A percentile compares a stretch with the other conserved stretches of the same genome.
These are phyloP conservation scores for Cherax quadricarinatus DNA, from an alignment of 1,140 invertebrate species.

Conservation along the genomic window DNA sequence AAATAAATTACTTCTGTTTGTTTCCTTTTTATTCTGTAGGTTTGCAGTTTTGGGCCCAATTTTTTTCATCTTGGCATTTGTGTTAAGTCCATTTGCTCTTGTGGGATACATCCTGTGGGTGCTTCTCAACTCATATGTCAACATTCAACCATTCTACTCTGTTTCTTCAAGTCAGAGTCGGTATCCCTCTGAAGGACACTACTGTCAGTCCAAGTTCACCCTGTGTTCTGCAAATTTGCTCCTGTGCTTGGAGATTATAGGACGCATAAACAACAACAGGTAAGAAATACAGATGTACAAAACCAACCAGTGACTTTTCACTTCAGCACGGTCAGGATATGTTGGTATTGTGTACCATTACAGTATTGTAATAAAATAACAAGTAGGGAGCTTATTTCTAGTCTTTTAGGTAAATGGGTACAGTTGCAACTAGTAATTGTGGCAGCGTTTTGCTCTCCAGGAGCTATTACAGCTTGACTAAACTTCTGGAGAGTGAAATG, in stretches of 20 bases:
- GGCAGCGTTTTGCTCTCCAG: no score
- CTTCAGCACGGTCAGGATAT: not conserved
- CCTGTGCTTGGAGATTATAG: not conserved
- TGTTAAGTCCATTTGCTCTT: not conserved
- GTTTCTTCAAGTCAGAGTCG: not conserved
- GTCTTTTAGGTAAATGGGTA: no score
- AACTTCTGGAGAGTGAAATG: no score
- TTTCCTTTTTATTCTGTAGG: not conserved
- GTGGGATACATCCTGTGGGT: not conserved
- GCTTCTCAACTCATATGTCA: not conserved
- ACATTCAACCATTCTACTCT: not conserved
- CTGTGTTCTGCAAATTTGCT: not conserved
- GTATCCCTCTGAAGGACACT: not conserved
- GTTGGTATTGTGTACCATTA: no score
- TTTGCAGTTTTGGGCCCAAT: not conserved
- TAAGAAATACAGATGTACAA: not conserved
- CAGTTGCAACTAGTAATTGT: no score
- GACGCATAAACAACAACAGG: not conserved
- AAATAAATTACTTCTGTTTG: not conserved
- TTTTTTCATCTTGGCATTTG: not conserved
- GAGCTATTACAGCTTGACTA: no score
- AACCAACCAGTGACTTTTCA: not conserved
- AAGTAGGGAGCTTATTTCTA: not conserved
- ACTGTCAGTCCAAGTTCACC: not conserved
- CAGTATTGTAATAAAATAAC: not conserved